Evolutionary conservation across 2,113 vertebrate species (phyloP).

Genomic region (Forbesichthys agassizii): DNA sequence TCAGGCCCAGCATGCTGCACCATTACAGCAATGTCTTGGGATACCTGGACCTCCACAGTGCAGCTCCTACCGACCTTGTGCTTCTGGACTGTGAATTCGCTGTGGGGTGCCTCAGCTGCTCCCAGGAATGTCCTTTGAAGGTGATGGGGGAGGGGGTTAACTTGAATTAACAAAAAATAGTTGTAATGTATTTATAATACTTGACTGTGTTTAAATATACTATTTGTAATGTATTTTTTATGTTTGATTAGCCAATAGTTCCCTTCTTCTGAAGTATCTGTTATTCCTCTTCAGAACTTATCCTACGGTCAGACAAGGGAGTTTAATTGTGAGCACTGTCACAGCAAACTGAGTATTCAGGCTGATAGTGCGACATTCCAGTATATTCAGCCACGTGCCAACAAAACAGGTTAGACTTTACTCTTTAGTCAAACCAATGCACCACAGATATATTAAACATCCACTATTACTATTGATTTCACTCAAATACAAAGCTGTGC

Average conservation of each 20-base stretch:
- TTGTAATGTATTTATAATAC: neutral
- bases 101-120: slow-evolving; percentile 78
- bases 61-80: slow-evolving; percentile 73
- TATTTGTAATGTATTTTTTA: neutral
- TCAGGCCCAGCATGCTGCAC: slow-evolving; percentile 78
- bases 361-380: slow-evolving; percentile 77
- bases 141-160: slow-evolving; percentile 40
- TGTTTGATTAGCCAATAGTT: neutral
- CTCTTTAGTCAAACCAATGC: slow-evolving; percentile 8
- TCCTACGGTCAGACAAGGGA: slow-evolving; percentile 77
- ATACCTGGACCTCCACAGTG: slow-evolving; percentile 77
- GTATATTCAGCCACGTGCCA: slow-evolving; percentile 64
- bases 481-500: neutral
- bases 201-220: neutral
- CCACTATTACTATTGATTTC: neutral
- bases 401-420: slow-evolving; percentile 66
- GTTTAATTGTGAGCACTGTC: slow-evolving; percentile 77
- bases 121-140: slow-evolving; percentile 69
- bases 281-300: slow-evolving; percentile 61
- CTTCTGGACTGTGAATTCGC: slow-evolving; percentile 73
- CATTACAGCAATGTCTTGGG: slow-evolving; percentile 77
- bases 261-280: neutral
- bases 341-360: slow-evolving; percentile 73
- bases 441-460: neutral
- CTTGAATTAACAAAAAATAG: neutral